Evolutionary conservation across 2,797 vertebrate genomes (phyloP).

Genomic region (Smutsia gigantea): DNA sequence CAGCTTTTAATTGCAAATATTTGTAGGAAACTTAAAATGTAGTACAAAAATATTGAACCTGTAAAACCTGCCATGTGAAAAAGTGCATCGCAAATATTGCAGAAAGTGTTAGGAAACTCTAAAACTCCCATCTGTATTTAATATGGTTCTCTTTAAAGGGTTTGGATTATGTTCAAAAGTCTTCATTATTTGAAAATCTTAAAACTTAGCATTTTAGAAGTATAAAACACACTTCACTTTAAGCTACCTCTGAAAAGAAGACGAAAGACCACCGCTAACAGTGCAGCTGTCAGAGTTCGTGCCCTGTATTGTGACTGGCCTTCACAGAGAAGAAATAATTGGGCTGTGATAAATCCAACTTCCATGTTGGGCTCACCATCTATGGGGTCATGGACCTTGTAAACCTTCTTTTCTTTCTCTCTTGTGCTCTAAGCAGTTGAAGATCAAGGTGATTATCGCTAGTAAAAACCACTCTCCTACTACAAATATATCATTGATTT

Average conservation of each 20-base stretch:
- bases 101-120: neutral
- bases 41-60: constrained; percentile 8
- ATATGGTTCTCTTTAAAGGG: neutral
- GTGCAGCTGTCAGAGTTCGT: neutral
- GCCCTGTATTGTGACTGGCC: constrained; percentile 16
- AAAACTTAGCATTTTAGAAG: neutral
- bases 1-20: constrained; percentile 32
- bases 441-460: constrained; percentile 26
- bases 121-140: constrained; percentile 37
- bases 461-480: neutral
- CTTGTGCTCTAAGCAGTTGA: constrained; percentile 16
- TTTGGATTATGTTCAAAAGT: neutral
- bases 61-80: neutral
- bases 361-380: neutral
- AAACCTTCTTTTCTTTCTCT: constrained; percentile 23
- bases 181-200: constrained; percentile 56
- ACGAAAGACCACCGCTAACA: neutral
- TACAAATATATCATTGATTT: constrained; percentile 55
- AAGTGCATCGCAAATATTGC: constrained; percentile 19
- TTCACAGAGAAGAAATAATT: constrained; percentile 42
- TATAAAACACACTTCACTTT: neutral
- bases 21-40: constrained; percentile 6
- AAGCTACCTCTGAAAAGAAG: constrained; percentile 22
- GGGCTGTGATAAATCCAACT: constrained; percentile 35
- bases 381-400: neutral